phyloP scores from a whole-genome alignment of 2,888 invertebrate genomes.

The Dasysyrphus albostriatus region DNA sequence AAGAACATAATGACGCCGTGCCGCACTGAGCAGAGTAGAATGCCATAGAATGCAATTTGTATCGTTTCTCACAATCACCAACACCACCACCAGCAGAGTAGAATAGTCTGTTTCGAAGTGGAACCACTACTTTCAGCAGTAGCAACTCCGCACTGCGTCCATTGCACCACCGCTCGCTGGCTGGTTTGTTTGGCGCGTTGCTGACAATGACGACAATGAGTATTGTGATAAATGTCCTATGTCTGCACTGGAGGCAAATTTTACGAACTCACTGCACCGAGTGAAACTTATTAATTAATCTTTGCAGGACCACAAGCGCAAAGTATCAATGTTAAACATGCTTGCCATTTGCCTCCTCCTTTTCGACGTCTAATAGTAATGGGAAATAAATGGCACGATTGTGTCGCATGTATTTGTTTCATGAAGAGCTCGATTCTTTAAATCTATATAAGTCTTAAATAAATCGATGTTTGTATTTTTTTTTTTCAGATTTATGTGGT shows the following conservation, averaged over 20 bases:
- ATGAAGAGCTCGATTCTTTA: too few relatives aligned
- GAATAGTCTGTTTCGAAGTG: constrained; percentile 8
- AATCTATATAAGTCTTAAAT: too few relatives aligned
- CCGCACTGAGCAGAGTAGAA: neutral
- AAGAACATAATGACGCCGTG: constrained; percentile 38
- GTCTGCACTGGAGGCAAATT: constrained; percentile 74
- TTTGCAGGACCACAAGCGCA: constrained; percentile 73
- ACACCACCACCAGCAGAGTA: neutral
- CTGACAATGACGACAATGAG: constrained; percentile 41
- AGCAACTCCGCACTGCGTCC: constrained; percentile 8
- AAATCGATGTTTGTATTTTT: too few relatives aligned
- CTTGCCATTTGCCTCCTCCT: constrained; percentile 67
- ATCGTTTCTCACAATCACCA: constrained; percentile 62
- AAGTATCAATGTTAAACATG: constrained; percentile 75
- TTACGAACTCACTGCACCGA: constrained; percentile 70
- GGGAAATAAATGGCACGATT: neutral
- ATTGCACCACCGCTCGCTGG: neutral
- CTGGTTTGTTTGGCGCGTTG: neutral
- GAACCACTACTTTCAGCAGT: constrained; percentile 23
- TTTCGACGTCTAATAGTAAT: constrained; percentile 16
- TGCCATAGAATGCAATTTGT: constrained; percentile 70
- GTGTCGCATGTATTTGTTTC: constrained; percentile 4
- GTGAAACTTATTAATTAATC: constrained; percentile 74
- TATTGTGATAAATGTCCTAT: constrained; percentile 69
- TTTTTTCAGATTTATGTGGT: too few relatives aligned